Base-by-base conservation (phyloP, 2,797 vertebrate species). In the Sphenopsis melanotis region DNA sequence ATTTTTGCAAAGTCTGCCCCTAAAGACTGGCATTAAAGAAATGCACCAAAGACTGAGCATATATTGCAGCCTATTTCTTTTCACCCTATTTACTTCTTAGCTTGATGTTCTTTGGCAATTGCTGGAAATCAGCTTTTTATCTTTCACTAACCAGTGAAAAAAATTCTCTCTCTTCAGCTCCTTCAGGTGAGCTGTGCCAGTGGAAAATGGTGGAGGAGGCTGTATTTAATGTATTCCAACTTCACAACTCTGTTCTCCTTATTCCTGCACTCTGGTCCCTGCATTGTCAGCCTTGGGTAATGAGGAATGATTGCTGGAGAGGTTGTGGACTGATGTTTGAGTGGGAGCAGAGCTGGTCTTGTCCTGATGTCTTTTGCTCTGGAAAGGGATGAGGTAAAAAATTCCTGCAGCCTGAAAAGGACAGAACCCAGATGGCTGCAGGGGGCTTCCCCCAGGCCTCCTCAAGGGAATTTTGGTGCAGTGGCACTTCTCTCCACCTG, bases 1-100 rank as follows among this genome's bases (percentile, higher is more conserved):
- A 96, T 96, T 97, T 96, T 96, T 94, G 91, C 95, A 95, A 95
- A 97, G 95, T 91, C 96, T 95, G 95, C 94, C 95, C 95, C 95
- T 96, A 77, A 96, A 97, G 95, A 96, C 96, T 61, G 60, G 88
- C 88, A 96, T 96, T 96, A 97, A 95, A 96, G 83, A 96, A 93
- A 77, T n/a, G 78, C 77, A 94, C 93, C 75, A 64, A 95, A 90
- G 91, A 84, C 74, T 77, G 87, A 96, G 60, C 86, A 29, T 94
- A 66, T 55, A 95, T 64, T 94, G 91, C 71, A 96, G 93, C 78
- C 80, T 74, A 61, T 88, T 96, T 95, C 83, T 95, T 95, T 95
- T 93, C 68, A 87, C 94, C 52, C 64, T 84, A 1, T 95, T 94
- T 87, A 91, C 56, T 95, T 94, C 91, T 93, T 93, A 94, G 83